Conservation (phyloP, 2,888 invertebrate genomes). For the Caenorhabditis imperialis region DNA sequence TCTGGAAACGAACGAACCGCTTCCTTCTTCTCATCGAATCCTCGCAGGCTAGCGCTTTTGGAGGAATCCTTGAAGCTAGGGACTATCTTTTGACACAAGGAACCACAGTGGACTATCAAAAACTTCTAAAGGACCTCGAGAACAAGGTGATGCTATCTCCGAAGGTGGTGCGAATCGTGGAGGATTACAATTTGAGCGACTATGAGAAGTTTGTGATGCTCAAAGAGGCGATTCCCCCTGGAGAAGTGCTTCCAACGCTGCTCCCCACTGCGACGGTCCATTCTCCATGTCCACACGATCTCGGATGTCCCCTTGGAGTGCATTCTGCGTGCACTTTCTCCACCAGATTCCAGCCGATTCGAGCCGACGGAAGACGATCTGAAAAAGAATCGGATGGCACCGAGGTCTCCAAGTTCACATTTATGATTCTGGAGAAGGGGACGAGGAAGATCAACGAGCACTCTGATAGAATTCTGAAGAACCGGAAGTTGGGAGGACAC, state of each 20-base stretch:
- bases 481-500: constrained; percentile 65
- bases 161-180: constrained; percentile 53
- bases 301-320: constrained; percentile 83
- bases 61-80: constrained; percentile 88
- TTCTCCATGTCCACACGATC: constrained; percentile 87
- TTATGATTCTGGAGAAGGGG: constrained; percentile 88
- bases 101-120: constrained; percentile 54
- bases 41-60: constrained; percentile 80
- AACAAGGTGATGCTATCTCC: constrained; percentile 34
- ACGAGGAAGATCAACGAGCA: constrained; percentile 49
- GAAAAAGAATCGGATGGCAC: constrained; percentile 76
- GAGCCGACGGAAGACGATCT: constrained; percentile 73
- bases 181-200: constrained; percentile 60
- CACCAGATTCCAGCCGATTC: constrained; percentile 66
- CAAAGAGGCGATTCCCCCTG: constrained; percentile 63
- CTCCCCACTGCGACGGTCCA: constrained; percentile 72
- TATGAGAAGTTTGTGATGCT: constrained; percentile 70
- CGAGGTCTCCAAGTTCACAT: constrained; percentile 84
- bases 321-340: constrained; percentile 67
- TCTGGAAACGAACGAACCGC: constrained; percentile 73
- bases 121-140: constrained; percentile 34
- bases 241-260: constrained; percentile 68
- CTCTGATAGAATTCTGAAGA: constrained; percentile 55
- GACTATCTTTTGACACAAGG: constrained; percentile 85
- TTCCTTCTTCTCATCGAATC: constrained; percentile 75